Percentiles rank a stretch among this genome's conserved stretches.
phyloP scores from a whole-genome alignment of 2,797 vertebrate species.

The Nannoperca australis region DNA sequence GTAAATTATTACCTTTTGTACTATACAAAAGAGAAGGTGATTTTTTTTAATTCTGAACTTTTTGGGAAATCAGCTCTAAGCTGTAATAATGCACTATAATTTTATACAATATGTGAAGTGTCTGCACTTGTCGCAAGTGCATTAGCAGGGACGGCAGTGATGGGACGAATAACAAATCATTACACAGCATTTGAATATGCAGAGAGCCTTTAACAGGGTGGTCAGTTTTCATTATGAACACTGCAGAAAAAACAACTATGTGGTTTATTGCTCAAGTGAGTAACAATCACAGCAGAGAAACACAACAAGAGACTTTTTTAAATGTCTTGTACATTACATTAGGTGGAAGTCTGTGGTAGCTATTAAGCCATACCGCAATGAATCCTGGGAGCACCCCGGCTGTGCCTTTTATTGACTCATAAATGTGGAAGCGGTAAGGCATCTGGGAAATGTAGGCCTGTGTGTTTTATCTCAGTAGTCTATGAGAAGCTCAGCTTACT shows the following conservation, averaged over 20 bases:
- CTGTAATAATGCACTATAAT: constrained; percentile 72
- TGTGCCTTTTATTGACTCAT: constrained; percentile 52
- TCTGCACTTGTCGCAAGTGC: constrained; percentile 23
- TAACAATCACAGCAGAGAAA: constrained; percentile 14
- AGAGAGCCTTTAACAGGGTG: constrained; percentile 27
- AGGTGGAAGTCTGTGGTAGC: constrained; percentile 28
- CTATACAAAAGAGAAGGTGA: constrained; percentile 31
- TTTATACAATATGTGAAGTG: constrained; percentile 53
- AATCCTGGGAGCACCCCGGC: constrained; percentile 56
- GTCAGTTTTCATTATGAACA: neutral
- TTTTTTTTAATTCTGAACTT: constrained; percentile 30
- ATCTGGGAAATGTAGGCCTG: constrained; percentile 70
- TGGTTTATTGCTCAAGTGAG: neutral
- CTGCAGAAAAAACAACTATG: neutral
- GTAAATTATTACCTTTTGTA: constrained; percentile 38
- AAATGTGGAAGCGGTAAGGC: constrained; percentile 51
- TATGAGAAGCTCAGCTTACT: constrained; percentile 44
- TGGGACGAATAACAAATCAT: constrained; percentile 12
- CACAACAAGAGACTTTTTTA: constrained; percentile 1
- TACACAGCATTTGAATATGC: constrained; percentile 28
- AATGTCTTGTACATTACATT: neutral
- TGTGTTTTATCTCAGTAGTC: constrained; percentile 58
- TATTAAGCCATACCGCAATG: constrained; percentile 47
- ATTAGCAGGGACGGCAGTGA: constrained; percentile 29
- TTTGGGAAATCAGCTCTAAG: constrained; percentile 61